These are phyloP conservation scores for Diadegma fenestrale DNA, from an alignment of 2,888 invertebrate genomes.

Conservation along the genomic window DNA sequence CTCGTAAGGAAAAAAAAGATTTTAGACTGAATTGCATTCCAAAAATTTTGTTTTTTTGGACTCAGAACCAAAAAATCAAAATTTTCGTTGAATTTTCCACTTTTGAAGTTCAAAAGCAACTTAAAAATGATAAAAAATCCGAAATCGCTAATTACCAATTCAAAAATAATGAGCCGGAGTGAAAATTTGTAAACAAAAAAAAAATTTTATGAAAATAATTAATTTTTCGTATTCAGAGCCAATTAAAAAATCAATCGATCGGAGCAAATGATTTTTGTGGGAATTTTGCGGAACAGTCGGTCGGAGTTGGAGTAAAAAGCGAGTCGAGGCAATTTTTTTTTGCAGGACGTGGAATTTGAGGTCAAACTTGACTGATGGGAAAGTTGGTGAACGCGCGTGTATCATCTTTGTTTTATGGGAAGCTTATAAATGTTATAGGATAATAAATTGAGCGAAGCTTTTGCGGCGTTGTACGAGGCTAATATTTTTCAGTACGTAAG, in stretches of 20 bases:
- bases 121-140: too few relatives aligned
- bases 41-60: too few relatives aligned
- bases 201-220: too few relatives aligned
- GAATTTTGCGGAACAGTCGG: background rate
- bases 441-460: slow-evolving; percentile 30
- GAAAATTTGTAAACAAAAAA: too few relatives aligned
- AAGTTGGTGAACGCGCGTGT: background rate
- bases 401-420: slow-evolving; percentile 12
- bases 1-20: too few relatives aligned
- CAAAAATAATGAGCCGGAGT: too few relatives aligned
- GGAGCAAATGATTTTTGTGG: background rate
- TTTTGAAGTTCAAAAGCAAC: too few relatives aligned
- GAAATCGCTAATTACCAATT: too few relatives aligned
- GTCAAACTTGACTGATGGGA: background rate
- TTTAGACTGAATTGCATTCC: too few relatives aligned
- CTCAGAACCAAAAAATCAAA: too few relatives aligned
- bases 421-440: slow-evolving; percentile 12
- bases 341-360: background rate
- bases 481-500: slow-evolving; percentile 50
- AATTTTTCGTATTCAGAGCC: too few relatives aligned
- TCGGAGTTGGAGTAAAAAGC: background rate
- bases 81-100: too few relatives aligned
- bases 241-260: background rate
- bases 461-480: slow-evolving; percentile 53
- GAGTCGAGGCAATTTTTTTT: background rate